A percentile compares a stretch with the other conserved stretches of the same genome.
Evolutionary conservation across 2,888 invertebrate genomes (phyloP).

Genomic region (Cybosia mesomella): DNA sequence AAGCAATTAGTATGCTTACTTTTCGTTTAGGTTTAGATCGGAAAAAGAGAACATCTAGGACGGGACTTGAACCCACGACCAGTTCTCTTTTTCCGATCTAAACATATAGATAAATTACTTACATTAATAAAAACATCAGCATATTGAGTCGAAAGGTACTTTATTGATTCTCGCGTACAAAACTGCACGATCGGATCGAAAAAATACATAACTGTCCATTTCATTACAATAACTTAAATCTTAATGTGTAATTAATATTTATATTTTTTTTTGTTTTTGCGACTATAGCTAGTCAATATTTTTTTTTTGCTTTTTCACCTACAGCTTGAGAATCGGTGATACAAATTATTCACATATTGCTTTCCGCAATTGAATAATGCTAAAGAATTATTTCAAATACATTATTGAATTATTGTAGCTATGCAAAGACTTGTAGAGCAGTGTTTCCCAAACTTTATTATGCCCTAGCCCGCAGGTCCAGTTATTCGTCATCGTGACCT

Average conservation of each 20-base stretch:
- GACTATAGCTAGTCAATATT: neutral
- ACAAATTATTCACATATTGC: neutral
- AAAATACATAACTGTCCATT: constrained; percentile 48
- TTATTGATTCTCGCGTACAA: constrained; percentile 45
- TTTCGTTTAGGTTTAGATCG: too few relatives aligned
- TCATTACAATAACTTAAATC: constrained; percentile 32
- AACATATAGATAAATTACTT: neutral
- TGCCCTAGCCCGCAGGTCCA: neutral
- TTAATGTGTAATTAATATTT: neutral
- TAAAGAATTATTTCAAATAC: neutral
- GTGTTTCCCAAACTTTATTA: neutral
- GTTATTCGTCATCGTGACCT: neutral
- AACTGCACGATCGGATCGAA: constrained; percentile 50
- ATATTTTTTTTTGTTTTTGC: constrained; percentile 8
- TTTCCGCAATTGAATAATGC: neutral
- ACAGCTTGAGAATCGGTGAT: neutral
- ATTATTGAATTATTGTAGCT: neutral
- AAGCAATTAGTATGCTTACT: too few relatives aligned
- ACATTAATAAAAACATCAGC: neutral
- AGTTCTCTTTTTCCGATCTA: too few relatives aligned
- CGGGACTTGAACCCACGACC: too few relatives aligned
- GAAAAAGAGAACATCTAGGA: too few relatives aligned
- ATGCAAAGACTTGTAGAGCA: neutral
- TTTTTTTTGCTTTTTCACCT: constrained; percentile 1
- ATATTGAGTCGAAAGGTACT: constrained; percentile 31